A percentile compares a stretch with the other conserved stretches of the same genome.
phyloP scores from a whole-genome alignment of 2,113 vertebrate genomes.

The Gymnarchus niloticus region DNA sequence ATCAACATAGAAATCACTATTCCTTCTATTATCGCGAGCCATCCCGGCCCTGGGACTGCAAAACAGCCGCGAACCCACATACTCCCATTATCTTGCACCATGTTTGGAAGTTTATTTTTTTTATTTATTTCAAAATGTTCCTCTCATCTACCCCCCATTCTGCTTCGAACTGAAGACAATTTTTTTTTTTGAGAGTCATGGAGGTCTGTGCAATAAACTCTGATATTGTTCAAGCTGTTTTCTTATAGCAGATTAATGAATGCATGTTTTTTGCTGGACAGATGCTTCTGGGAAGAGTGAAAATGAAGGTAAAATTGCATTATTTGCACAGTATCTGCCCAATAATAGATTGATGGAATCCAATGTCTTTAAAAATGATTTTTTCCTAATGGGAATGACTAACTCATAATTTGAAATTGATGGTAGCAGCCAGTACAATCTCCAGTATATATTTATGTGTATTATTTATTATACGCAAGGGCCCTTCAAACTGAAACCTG shows the following conservation, averaged over 20 bases:
- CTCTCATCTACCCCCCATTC: neutral
- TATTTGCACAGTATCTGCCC: neutral
- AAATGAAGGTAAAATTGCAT: neutral
- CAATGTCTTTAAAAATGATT: slow-evolving; percentile 1
- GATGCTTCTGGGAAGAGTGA: neutral
- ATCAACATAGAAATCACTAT: neutral
- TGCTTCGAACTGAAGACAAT: neutral
- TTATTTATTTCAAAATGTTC: neutral
- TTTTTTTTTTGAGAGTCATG: neutral
- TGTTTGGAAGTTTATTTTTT: neutral
- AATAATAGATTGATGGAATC: neutral
- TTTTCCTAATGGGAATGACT: neutral
- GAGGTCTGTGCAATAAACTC: too few species aligned
- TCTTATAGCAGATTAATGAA: neutral
- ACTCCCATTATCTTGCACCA: neutral
- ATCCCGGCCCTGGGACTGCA: neutral
- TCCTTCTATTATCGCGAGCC: neutral
- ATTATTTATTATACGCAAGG: neutral
- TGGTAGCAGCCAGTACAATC: neutral
- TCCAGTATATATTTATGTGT: neutral
- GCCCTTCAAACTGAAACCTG: neutral
- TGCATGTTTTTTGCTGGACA: neutral
- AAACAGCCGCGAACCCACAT: neutral
- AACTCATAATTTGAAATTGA: neutral
- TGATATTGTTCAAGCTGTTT: neutral